Evolutionary conservation across 2,797 vertebrate genomes (phyloP).

Genomic region (Micromesistius poutassou): DNA sequence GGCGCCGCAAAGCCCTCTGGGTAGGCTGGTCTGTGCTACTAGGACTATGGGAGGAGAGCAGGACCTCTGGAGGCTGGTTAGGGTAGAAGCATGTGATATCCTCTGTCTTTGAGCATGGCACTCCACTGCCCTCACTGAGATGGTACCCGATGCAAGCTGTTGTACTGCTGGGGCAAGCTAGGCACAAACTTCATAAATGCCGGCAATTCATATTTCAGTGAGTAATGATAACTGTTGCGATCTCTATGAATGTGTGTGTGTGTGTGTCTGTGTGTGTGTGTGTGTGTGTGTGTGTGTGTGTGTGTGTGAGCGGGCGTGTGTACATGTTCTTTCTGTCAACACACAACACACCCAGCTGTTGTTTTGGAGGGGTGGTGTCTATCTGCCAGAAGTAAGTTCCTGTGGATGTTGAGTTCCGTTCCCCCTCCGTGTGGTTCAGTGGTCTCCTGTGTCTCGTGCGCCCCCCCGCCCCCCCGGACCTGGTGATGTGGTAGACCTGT

Average conservation of each 20-base stretch:
- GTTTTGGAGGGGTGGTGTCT: slow-evolving; percentile 81
- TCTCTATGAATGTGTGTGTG: neutral
- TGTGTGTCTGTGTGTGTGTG: no score
- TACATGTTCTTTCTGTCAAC: slow-evolving; percentile 46
- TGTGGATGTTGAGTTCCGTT: neutral
- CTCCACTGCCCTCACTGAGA: neutral
- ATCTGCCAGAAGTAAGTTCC: slow-evolving; percentile 82
- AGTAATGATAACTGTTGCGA: neutral
- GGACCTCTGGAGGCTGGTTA: no score
- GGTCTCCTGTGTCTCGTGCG: slow-evolving; percentile 25
- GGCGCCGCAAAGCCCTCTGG: neutral
- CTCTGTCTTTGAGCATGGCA: neutral
- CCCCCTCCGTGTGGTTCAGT: slow-evolving; percentile 22
- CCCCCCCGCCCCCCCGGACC: neutral
- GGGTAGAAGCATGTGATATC: no score
- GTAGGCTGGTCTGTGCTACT: neutral
- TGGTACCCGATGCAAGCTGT: neutral
- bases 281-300: slow-evolving; percentile 24
- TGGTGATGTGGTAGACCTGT: slow-evolving; percentile 1
- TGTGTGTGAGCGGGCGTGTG: slow-evolving; percentile 29
- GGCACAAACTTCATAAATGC: neutral
- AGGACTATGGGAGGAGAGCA: neutral
- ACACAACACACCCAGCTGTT: slow-evolving; percentile 74
- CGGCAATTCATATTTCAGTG: neutral
- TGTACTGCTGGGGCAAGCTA: neutral